phyloP scores from a whole-genome alignment of 1,140 invertebrate genomes.

The Sinonovacula constricta region DNA sequence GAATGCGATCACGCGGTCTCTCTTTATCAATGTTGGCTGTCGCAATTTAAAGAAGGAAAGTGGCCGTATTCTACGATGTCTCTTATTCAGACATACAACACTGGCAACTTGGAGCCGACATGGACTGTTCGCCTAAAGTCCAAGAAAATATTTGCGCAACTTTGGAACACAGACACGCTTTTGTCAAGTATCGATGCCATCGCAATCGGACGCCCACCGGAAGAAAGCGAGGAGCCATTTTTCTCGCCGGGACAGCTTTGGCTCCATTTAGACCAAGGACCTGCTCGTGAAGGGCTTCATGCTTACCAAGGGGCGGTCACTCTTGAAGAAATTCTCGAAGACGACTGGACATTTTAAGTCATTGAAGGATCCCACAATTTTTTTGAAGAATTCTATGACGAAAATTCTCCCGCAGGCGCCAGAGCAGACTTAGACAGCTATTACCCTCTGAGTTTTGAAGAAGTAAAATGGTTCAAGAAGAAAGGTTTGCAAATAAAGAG shows the following conservation, averaged over 20 bases:
- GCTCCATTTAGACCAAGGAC: slow-evolving; percentile 61
- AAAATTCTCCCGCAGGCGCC: slow-evolving; percentile 43
- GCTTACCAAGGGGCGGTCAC: no score
- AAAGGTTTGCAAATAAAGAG: slow-evolving; percentile 53
- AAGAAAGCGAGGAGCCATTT: no score
- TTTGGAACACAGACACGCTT: no score
- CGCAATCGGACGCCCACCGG: no score
- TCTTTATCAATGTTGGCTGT: no score
- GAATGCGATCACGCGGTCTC: no score
- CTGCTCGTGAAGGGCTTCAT: no score
- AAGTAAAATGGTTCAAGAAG: slow-evolving; percentile 21
- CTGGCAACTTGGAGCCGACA: slow-evolving; percentile 51
- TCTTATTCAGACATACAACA: slow-evolving; percentile 53
- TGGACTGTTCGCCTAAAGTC: slow-evolving; percentile 55
- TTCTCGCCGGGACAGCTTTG: slow-evolving; percentile 53
- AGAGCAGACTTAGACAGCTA: slow-evolving; percentile 51
- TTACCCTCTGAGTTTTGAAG: slow-evolving; percentile 42
- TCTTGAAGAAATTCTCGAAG: no score
- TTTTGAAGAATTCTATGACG: slow-evolving; percentile 55
- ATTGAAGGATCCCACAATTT: slow-evolving; percentile 59
- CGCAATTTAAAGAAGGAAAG: no score
- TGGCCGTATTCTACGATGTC: no score
- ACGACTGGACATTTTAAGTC: no score
- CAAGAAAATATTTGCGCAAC: slow-evolving; percentile 58
- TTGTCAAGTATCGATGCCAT: no score